Evolutionary conservation across 2,888 invertebrate species (phyloP), one percentile per base, ranked within the genome.

Genomic region (Sinodicranocentrus sp.): DNA sequence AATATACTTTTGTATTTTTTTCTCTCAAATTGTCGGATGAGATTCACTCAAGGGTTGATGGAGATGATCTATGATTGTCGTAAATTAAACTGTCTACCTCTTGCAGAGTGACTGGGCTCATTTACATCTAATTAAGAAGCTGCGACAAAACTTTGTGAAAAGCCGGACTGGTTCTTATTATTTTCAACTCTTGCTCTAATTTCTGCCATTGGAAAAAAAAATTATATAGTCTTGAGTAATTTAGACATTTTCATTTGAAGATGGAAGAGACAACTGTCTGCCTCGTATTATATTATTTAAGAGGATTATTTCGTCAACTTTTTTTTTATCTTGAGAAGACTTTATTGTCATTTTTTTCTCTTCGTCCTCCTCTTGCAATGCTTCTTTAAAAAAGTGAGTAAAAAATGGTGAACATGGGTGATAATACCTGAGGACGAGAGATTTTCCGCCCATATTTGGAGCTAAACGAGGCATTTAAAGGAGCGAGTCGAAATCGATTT

Each of bases 381-480:
- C n/a, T n/a, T n/a, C n/a, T n/a, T n/a, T n/a, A n/a, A n/a, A n/a
- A n/a, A n/a, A n/a, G n/a, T n/a, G n/a, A n/a, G n/a, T n/a, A 48
- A 65, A 65, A 39, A 65, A 65, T 17, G 39, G 33, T 65, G 39
- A 19, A 17, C 19, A 65, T 2, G 2, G 8, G 10, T 61, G 19
- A 6, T 70, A 43, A 28, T 26, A 63, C n/a, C n/a, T n/a, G 17
- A 63, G 17, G 28, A 63, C n/a, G 33, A 33, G 28, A 28, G 59
- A 78, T 78, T 77, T 73, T 70, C 67, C n/a, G 70, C 0, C 78
- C 78, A 70, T 78, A 70, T 78, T 70, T 70, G 78, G 78, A 43
- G n/a, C n/a, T n/a, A 28, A n/a, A 21, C 44, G 70, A 78, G 59
- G 70, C 78, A 78, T 78, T 78, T 78, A 59, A 0, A 67, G 48